A percentile compares a stretch with the other conserved stretches of the same genome.
Evolutionary conservation across 1,140 invertebrate species (phyloP).

Genomic region (Drosophila navojoa): DNA sequence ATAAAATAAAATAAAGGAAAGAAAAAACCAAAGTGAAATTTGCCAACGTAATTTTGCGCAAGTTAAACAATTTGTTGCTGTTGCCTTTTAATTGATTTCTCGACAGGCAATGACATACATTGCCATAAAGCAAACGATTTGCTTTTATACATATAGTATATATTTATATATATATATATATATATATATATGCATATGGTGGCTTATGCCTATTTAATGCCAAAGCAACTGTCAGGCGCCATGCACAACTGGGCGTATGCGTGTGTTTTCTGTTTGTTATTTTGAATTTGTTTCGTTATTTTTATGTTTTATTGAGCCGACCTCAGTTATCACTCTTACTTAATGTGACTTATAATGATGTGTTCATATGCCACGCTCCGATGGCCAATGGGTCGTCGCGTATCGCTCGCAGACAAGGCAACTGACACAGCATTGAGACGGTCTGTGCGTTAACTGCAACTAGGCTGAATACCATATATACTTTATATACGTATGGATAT

Average conservation of each 20-base stretch:
- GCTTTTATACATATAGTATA: slow-evolving; percentile 14
- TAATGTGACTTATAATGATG: slow-evolving; percentile 77
- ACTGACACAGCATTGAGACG: slow-evolving; percentile 9
- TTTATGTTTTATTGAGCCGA: slow-evolving; percentile 66
- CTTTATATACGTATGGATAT: slow-evolving; percentile 1
- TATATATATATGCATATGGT: slow-evolving; percentile 40
- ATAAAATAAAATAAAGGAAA: slow-evolving; percentile 5
- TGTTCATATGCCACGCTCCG: slow-evolving; percentile 54
- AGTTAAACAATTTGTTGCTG: slow-evolving; percentile 37
- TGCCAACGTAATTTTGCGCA: slow-evolving; percentile 80
- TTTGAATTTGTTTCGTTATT: slow-evolving; percentile 15
- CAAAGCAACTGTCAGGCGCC: slow-evolving; percentile 47
- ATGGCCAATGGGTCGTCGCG: slow-evolving; percentile 53
- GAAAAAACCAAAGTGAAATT: slow-evolving; percentile 63
- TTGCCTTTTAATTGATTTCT: slow-evolving; percentile 72
- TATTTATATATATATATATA: slow-evolving; percentile 35
- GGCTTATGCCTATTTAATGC: slow-evolving; percentile 56
- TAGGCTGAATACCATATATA: slow-evolving; percentile 1
- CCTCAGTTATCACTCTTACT: slow-evolving; percentile 82
- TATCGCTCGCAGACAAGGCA: slow-evolving; percentile 9
- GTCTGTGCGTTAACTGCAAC: slow-evolving; percentile 21
- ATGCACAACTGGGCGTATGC: slow-evolving; percentile 71
- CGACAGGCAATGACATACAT: slow-evolving; percentile 79
- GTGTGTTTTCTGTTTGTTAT: slow-evolving; percentile 38
- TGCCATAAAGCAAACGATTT: slow-evolving; percentile 60